phyloP scores from a whole-genome alignment of 2,113 vertebrate genomes.

The Cygnus buccinator region DNA sequence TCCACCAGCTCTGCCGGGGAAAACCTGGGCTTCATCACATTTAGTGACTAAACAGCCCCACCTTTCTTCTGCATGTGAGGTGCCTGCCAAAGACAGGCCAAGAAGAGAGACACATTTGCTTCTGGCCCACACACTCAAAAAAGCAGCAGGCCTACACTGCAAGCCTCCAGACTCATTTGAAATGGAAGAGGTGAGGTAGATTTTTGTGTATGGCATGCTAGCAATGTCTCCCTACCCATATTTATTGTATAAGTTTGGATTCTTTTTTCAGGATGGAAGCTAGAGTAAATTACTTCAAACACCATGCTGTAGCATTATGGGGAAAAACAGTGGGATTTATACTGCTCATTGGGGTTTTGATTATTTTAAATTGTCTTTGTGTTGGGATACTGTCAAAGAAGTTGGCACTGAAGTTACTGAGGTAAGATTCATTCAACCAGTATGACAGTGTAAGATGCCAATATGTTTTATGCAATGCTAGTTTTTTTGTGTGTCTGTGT shows the following conservation, averaged over 20 bases:
- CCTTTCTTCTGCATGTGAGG: not conserved
- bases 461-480: not conserved
- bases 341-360: not conserved
- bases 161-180: constrained; percentile 72
- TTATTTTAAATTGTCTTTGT: not conserved
- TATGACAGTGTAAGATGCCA: not conserved
- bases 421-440: not conserved
- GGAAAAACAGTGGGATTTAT: not conserved
- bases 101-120: not conserved
- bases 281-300: not conserved
- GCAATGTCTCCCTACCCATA: not conserved
- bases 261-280: not conserved
- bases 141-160: not conserved
- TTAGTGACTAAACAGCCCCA: not conserved
- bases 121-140: constrained; percentile 18
- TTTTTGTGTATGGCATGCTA: not conserved
- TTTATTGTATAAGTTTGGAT: not conserved
- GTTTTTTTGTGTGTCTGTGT: no score
- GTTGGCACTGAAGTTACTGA: not conserved
- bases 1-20: not conserved
- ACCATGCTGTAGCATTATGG: not conserved
- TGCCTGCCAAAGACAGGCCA: not conserved
- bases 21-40: not conserved
- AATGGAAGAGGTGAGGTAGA: constrained; percentile 74
- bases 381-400: not conserved